These are phyloP conservation scores for Tylochromis polylepis DNA, from an alignment of 2,113 vertebrate genomes.

Conservation along the genomic window DNA sequence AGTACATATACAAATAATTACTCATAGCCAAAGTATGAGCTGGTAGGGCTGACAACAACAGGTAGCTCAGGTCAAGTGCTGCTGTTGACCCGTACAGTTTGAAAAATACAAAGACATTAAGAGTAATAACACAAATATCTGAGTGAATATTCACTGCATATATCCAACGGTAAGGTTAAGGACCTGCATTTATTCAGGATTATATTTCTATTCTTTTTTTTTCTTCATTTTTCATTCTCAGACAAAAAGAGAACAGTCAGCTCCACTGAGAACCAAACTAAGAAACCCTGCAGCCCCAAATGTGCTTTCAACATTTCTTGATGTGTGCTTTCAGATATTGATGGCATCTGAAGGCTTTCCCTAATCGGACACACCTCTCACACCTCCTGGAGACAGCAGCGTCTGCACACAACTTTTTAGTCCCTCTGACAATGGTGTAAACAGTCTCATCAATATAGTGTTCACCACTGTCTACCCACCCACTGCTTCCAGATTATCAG, in stretches of 20 bases:
- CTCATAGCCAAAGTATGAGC: neutral
- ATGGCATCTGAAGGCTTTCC: neutral
- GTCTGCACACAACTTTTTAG: neutral
- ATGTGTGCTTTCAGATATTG: conserved; percentile 13
- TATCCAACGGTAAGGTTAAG: conserved; percentile 3
- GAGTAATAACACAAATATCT: conserved; percentile 12
- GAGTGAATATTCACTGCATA: conserved; percentile 5
- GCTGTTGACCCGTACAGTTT: conserved; percentile 5
- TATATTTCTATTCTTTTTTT: neutral
- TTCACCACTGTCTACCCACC: conserved; percentile 55
- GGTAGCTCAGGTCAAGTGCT: conserved; percentile 30
- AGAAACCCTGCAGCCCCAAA: neutral
- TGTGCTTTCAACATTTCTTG: neutral
- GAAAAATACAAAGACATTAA: conserved; percentile 19
- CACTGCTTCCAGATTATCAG: conserved; percentile 47
- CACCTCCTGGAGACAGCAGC: neutral
- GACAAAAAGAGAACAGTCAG: neutral
- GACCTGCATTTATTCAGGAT: conserved; percentile 35
- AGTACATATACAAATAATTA: neutral
- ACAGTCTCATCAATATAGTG: conserved; percentile 55
- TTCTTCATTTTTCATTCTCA: conserved; percentile 24
- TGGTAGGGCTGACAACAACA: neutral
- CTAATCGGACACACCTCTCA: neutral
- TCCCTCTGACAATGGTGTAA: conserved; percentile 26
- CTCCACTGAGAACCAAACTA: neutral